Conservation (phyloP, 2,888 invertebrate species). For the Mylabris sibirica region DNA sequence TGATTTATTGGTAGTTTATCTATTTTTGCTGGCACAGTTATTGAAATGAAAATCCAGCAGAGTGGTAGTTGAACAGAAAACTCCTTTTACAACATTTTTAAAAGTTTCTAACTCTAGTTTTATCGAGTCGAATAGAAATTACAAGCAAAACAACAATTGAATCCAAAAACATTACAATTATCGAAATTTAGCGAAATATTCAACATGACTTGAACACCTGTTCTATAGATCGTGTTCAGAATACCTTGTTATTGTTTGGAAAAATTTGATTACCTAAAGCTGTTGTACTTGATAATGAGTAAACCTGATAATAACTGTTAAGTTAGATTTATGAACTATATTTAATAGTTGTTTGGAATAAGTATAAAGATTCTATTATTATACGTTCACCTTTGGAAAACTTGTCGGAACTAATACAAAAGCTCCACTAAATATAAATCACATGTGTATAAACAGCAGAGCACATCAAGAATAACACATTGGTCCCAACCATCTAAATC, state of each 20-base stretch:
- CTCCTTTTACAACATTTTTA: constrained; percentile 12
- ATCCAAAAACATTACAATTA: too few relatives aligned
- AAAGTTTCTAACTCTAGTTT: constrained; percentile 10
- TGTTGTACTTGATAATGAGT: neutral
- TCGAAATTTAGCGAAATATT: constrained; percentile 6
- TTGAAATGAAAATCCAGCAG: neutral
- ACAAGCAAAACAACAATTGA: neutral
- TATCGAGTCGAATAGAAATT: neutral
- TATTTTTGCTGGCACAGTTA: neutral
- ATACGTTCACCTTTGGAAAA: constrained; percentile 22
- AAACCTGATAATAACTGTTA: neutral
- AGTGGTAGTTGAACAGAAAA: neutral
- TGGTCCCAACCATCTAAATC: constrained; percentile 25
- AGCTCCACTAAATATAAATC: constrained; percentile 43
- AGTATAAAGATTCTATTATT: neutral
- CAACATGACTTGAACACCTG: neutral
- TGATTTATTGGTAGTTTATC: neutral
- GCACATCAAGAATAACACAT: constrained; percentile 34
- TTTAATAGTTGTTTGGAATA: neutral
- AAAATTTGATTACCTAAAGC: neutral
- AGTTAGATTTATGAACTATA: neutral
- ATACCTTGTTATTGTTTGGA: neutral
- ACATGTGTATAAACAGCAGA: constrained; percentile 38
- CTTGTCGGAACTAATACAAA: constrained; percentile 43
- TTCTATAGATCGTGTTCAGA: neutral